These are phyloP conservation scores for Chanos chanos DNA, from an alignment of 2,797 vertebrate genomes.

Conservation along the genomic window DNA sequence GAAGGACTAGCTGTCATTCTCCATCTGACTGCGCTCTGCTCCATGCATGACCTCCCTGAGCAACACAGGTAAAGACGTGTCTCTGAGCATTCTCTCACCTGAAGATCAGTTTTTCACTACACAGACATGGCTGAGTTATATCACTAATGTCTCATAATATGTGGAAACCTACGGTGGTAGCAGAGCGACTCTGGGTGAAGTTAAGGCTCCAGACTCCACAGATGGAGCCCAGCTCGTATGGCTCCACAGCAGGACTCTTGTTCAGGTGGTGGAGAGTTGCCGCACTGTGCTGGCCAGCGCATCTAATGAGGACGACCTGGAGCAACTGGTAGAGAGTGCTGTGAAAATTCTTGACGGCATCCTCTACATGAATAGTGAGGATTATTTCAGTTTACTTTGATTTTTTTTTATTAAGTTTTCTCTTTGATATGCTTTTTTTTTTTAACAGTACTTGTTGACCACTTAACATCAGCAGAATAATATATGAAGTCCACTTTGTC, in stretches of 20 bases:
- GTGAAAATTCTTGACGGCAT: constrained; percentile 82
- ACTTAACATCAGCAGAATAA: too few species aligned
- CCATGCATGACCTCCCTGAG: constrained; percentile 59
- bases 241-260: constrained; percentile 76
- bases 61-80: constrained; percentile 54
- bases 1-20: constrained; percentile 77
- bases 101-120: too few species aligned
- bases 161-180: too few species aligned
- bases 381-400: neutral
- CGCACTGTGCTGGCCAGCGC: constrained; percentile 71
- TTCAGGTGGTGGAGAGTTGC: constrained; percentile 74
- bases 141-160: too few species aligned
- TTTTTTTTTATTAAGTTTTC: neutral
- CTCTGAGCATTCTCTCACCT: neutral
- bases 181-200: neutral
- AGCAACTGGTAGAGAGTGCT: constrained; percentile 67
- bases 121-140: too few species aligned
- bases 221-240: constrained; percentile 65
- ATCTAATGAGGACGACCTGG: constrained; percentile 49
- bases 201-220: neutral
- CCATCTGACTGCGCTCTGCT: constrained; percentile 78
- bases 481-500: too few species aligned
- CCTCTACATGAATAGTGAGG: constrained; percentile 83
- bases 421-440: neutral
- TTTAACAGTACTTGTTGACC: too few species aligned